Conservation (phyloP, 1,140 invertebrate species). For the Drosophila cardini region DNA sequence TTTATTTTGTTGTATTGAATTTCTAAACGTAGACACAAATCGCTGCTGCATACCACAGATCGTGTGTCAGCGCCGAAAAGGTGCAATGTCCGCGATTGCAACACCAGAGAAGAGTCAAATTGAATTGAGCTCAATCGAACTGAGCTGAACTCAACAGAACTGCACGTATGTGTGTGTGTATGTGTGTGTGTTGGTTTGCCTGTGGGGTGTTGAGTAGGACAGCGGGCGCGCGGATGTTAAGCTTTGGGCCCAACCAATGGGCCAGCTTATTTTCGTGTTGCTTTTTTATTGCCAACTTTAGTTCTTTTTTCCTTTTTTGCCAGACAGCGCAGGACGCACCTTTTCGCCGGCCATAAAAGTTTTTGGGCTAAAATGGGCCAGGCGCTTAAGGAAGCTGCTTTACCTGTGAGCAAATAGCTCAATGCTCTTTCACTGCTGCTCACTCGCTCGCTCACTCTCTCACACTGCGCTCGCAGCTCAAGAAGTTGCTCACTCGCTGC, state of each 20-base stretch:
- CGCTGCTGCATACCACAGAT: constrained; percentile 74
- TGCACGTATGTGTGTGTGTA: neutral
- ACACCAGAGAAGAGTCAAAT: constrained; percentile 33
- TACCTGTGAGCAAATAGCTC: constrained; percentile 15
- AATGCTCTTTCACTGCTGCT: constrained; percentile 7
- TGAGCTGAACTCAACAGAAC: neutral
- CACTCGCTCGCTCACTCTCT: constrained; percentile 9
- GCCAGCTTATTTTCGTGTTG: neutral
- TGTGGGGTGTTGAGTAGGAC: constrained; percentile 1
- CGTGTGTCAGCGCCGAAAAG: constrained; percentile 72
- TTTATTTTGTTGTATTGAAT: constrained; percentile 64
- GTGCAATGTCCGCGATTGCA: constrained; percentile 76
- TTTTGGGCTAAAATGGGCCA: constrained; percentile 47
- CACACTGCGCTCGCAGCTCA: neutral
- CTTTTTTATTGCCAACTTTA: neutral
- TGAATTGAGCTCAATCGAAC: constrained; percentile 19
- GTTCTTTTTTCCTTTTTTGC: neutral
- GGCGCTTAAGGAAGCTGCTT: constrained; percentile 65
- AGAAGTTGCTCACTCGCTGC: constrained; percentile 10
- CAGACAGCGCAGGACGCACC: constrained; percentile 40
- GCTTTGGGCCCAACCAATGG: constrained; percentile 18
- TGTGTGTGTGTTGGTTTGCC: neutral
- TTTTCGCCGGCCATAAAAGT: constrained; percentile 64
- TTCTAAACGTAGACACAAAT: constrained; percentile 81
- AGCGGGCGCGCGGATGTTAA: constrained; percentile 17